A percentile compares a stretch with the other conserved stretches of the same genome.
Conservation (phyloP, 2,113 vertebrate species). For the Gobius niger region DNA sequence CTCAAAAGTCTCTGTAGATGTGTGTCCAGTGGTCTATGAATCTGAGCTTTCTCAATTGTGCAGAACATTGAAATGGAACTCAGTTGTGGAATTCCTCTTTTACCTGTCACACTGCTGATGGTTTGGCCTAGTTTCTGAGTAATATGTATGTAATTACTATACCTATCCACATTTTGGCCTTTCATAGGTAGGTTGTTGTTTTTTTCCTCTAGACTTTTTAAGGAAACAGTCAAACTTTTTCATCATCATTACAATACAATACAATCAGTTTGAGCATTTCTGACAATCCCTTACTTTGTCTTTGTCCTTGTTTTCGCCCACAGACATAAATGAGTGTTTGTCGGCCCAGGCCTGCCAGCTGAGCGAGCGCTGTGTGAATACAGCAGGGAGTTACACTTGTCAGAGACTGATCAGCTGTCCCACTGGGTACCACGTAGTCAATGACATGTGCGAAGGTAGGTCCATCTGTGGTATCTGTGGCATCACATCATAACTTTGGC, state of each 20-base stretch:
- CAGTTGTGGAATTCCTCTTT: conserved; percentile 15
- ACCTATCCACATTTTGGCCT: too few species aligned
- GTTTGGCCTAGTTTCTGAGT: too few species aligned
- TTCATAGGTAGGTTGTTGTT: too few species aligned
- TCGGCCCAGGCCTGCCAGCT: conserved; percentile 80
- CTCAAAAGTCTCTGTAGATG: not conserved
- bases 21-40: not conserved
- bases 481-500: conserved; percentile 17
- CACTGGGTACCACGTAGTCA: conserved; percentile 75
- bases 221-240: too few species aligned
- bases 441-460: conserved; percentile 83
- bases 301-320: conserved; percentile 30
- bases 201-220: too few species aligned
- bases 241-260: too few species aligned
- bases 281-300: conserved; percentile 15
- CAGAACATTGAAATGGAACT: not conserved
- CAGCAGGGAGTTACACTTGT: conserved; percentile 83
- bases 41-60: conserved; percentile 13
- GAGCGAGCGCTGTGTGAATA: conserved; percentile 86
- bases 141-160: too few species aligned
- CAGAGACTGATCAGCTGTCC: conserved; percentile 82
- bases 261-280: not conserved
- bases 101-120: not conserved
- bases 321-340: conserved; percentile 90
- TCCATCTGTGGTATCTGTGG: not conserved